These are phyloP conservation scores for Catostylus mosaicus DNA, from an alignment of 30 jellyfish, hydroid and myxozoan genomes.

Conservation along the genomic window DNA sequence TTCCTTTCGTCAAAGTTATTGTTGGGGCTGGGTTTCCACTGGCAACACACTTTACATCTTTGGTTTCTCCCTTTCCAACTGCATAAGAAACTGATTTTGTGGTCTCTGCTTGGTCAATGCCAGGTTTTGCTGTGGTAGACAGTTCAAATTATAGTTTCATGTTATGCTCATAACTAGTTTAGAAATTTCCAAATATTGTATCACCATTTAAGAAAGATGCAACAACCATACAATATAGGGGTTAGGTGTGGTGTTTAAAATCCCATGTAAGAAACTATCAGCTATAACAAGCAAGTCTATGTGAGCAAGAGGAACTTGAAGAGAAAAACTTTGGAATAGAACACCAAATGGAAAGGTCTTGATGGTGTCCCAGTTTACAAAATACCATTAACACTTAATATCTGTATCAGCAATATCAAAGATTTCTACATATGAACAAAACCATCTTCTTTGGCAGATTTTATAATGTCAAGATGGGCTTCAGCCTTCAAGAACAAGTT, in stretches of 20 bases:
- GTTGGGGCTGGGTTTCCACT: conserved; percentile 77
- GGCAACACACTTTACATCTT: conserved; percentile 70
- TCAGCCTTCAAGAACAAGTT: not conserved
- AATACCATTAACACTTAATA: too few species aligned
- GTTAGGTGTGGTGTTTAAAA: not conserved
- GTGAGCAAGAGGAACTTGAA: too few species aligned
- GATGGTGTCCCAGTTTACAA: too few species aligned
- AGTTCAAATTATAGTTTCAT: not conserved
- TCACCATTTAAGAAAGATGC: not conserved
- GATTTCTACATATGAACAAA: not conserved
- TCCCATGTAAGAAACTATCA: not conserved
- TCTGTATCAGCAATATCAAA: not conserved
- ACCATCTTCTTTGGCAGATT: not conserved
- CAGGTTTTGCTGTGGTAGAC: conserved; percentile 18
- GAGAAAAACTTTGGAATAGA: too few species aligned
- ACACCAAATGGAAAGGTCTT: too few species aligned
- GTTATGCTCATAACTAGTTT: not conserved
- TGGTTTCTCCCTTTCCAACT: conserved; percentile 22
- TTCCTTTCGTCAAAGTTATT: conserved; percentile 56
- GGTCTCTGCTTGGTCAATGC: conserved; percentile 3
- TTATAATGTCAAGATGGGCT: not conserved
- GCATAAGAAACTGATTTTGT: conserved; percentile 10
- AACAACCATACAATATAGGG: not conserved
- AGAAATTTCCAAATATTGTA: not conserved
- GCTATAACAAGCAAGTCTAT: too few species aligned